Percentiles rank a stretch among this genome's conserved stretches.
Conservation (phyloP, 2,888 invertebrate species). For the Diaprepes abbreviatus region DNA sequence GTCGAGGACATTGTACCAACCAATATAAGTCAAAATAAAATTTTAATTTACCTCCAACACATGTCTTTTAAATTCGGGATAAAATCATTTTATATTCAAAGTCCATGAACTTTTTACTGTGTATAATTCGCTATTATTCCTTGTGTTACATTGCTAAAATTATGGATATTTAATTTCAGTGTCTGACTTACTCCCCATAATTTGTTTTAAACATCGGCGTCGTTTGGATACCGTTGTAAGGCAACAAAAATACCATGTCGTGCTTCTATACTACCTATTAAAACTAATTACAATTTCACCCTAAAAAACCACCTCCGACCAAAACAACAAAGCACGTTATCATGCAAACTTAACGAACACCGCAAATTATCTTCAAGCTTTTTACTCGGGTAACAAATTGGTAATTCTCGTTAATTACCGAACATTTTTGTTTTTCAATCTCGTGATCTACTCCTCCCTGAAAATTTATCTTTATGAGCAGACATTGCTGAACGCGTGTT, state of each 20-base stretch:
- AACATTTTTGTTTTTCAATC: constrained; percentile 17
- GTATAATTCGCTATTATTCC: no score
- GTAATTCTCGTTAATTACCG: constrained; percentile 28
- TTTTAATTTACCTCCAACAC: no score
- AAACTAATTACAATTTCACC: constrained; percentile 20
- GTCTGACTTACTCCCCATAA: no score
- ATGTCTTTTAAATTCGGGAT: no score
- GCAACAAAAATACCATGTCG: not conserved
- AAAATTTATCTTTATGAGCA: constrained; percentile 4
- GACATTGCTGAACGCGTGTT: not conserved
- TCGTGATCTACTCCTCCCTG: constrained; percentile 29
- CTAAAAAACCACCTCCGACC: not conserved
- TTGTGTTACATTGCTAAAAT: no score
- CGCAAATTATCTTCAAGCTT: constrained; percentile 11
- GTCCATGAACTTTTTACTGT: no score
- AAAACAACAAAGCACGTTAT: constrained; percentile 11
- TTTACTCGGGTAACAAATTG: constrained; percentile 21
- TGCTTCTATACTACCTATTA: not conserved
- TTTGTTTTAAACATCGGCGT: no score
- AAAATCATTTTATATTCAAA: no score
- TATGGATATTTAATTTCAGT: no score
- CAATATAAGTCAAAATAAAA: no score
- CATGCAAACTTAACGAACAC: not conserved
- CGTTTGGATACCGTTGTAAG: not conserved
- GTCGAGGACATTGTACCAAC: no score